Evolutionary conservation across 1,140 invertebrate genomes (phyloP), one percentile per base, ranked within the genome.

Genomic region (Dendroctonus valens): DNA sequence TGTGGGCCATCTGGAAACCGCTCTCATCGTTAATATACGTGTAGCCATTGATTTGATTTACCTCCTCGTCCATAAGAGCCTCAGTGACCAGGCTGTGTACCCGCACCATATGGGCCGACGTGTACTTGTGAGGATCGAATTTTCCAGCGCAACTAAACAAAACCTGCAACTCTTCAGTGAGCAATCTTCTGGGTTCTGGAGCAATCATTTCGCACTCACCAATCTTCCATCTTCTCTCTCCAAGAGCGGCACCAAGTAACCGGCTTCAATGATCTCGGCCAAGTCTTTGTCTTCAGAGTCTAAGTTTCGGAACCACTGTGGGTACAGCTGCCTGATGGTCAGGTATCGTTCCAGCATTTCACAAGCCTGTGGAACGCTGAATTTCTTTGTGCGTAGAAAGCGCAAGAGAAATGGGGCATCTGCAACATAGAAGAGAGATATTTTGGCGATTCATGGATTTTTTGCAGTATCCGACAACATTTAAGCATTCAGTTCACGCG

Each of bases 371-470:
- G 90, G 89, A 11, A 95, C 84, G 44, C 90, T 90, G 76, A 92
- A 94, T 75, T 95, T 94, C 75, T 92, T 91, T 2, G 90, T 91
- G 11, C 92, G 83, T 0, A 95, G 82, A 74, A 95, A 95, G 48
- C 92, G 84, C 12, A 94, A 79, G 9, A 95, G 83, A 74, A 94
- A 95, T 7, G 87, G 81, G 0, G 87, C 78, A 78, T 94, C 90
- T 81, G 77, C 14, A 67, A 67, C 41, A 26, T 1, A 3, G 26
- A 26, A 26, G 26, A 26, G 26, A 2, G 26, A 26, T 1, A 26
- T 26, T 1, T 26, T 26, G 26, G 26, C 3, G 26, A 26, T 26
- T 26, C 1, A 26, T 26, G 26, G 26, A 26, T 26, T 26, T 26
- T 26, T 26, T 26, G 26, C 26, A 26, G 26, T 26, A 1, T 26